A percentile compares a stretch with the other conserved stretches of the same genome.
Conservation (phyloP, 2,113 vertebrate genomes). For the Tympanuchus pallidicinctus region DNA sequence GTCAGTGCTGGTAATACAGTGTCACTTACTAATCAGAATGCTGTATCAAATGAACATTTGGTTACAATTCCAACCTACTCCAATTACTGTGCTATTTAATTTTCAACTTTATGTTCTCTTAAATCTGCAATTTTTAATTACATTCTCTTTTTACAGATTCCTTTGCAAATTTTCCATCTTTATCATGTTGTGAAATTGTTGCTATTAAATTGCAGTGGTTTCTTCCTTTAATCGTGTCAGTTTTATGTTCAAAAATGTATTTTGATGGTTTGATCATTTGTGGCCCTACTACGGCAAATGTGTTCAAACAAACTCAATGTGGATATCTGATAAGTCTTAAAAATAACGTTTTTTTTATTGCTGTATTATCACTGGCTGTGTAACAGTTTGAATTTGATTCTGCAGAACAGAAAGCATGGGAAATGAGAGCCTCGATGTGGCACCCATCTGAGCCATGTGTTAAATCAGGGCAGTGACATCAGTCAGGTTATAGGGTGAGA, state of each 20-base stretch:
- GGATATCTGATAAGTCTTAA: background rate
- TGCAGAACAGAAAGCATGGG: background rate
- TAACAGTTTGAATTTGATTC: background rate
- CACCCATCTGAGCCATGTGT: background rate
- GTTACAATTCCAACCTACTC: background rate
- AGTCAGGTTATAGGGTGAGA: background rate
- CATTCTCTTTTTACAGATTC: conserved; percentile 14
- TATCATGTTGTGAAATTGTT: conserved; percentile 54
- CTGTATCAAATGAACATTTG: background rate
- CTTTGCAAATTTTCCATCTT: background rate
- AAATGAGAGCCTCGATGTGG: background rate
- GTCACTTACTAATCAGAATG: conserved; percentile 17
- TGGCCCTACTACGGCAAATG: background rate
- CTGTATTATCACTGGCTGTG: background rate
- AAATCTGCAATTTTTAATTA: conserved; percentile 20
- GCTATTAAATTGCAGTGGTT: conserved; percentile 62
- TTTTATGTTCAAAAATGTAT: background rate
- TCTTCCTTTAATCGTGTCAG: conserved; percentile 52
- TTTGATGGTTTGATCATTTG: background rate
- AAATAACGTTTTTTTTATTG: background rate
- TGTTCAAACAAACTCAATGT: background rate
- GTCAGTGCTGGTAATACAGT: background rate
- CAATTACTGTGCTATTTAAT: conserved; percentile 34
- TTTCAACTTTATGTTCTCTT: conserved; percentile 34
- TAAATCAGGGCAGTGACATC: background rate